Base-by-base conservation (phyloP, 2,113 vertebrate species). In the Boulengeromyrus knoepffleri region DNA sequence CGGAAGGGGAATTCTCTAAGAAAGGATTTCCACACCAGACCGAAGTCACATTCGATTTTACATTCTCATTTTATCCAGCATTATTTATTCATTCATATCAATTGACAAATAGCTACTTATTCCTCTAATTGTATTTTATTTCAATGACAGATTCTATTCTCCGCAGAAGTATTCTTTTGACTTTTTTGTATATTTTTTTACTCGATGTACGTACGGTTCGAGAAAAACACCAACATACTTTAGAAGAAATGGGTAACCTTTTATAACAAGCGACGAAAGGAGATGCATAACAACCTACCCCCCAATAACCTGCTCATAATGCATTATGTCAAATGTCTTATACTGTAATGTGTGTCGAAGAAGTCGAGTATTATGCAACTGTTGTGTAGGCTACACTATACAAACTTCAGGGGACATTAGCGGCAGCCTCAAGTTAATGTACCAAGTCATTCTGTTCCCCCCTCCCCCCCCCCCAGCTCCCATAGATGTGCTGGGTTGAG, bases 111-210 rank as follows among this genome's bases (percentile, higher is more conserved):
- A 62, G 36, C 87, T 52, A 42, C 9, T 66, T 56, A 62, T 42
- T 62, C 24, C 49, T 36, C 24, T 47, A 87, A 39, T 58, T 36
- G 24, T 56, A 56, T 87, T 52, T 87, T n/a, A 36, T 80, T 46
- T 87, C 46, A 15, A 52, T 10, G 3, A 47, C 45, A 85, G 74
- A 80, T 80, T 80, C 21, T 85, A 46, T 45, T 85, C 45, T 85
- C 83, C 45, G n/a, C 83, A 85, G 42, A 85, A 85, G 24, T 85
- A 47, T 47, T 85, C 42, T 85, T 13, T 85, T 47, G 39, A 47
- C 83, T n/a, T 85, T 80, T 85, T 85, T 85, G 42, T 85, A 85
- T 47, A 85, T 85, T 85, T 85, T 80, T 85, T 85, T 46, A 85
- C 83, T 85, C 39, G 9, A 53, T 36, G 85, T 87, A 49, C 13